Evolutionary conservation across 2,113 vertebrate species (phyloP).

Genomic region (Gasterosteus nipponicus): DNA sequence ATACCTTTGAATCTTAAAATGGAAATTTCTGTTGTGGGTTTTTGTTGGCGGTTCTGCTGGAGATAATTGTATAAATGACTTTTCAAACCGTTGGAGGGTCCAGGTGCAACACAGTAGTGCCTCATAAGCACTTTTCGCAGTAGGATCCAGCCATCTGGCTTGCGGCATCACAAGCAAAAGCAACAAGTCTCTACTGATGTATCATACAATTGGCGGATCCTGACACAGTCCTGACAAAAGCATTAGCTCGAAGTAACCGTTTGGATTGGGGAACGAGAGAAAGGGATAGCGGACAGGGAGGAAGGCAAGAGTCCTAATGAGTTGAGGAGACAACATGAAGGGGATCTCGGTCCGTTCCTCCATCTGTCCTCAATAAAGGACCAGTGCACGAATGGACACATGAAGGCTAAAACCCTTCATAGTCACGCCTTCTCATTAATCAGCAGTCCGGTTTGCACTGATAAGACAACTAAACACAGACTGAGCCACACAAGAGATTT

Average conservation of each 20-base stretch:
- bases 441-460: constrained; percentile 62
- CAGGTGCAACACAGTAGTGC: constrained; percentile 9
- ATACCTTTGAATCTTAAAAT: constrained; percentile 26
- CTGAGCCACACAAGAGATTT: constrained; percentile 44
- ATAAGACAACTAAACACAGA: constrained; percentile 66
- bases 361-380: constrained; percentile 36
- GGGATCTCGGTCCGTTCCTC: constrained; percentile 55
- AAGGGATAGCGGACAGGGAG: constrained; percentile 19
- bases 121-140: constrained; percentile 5
- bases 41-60: constrained; percentile 49
- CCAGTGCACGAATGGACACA: constrained; percentile 55
- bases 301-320: constrained; percentile 51
- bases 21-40: constrained; percentile 50
- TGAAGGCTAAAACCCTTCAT: constrained; percentile 64
- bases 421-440: constrained; percentile 67
- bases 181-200: constrained; percentile 8
- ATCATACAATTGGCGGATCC: constrained; percentile 25
- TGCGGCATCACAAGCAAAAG: constrained; percentile 4
- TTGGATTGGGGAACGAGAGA: constrained; percentile 36
- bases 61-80: constrained; percentile 55
- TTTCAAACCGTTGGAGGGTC: constrained; percentile 34
- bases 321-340: constrained; percentile 46
- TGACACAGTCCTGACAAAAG: constrained; percentile 25
- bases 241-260: constrained; percentile 30
- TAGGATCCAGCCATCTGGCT: constrained; percentile 7